Evolutionary conservation across 2,113 vertebrate species (phyloP), one percentile per base, ranked within the genome.

Genomic region (Marcusenius ussheri): DNA sequence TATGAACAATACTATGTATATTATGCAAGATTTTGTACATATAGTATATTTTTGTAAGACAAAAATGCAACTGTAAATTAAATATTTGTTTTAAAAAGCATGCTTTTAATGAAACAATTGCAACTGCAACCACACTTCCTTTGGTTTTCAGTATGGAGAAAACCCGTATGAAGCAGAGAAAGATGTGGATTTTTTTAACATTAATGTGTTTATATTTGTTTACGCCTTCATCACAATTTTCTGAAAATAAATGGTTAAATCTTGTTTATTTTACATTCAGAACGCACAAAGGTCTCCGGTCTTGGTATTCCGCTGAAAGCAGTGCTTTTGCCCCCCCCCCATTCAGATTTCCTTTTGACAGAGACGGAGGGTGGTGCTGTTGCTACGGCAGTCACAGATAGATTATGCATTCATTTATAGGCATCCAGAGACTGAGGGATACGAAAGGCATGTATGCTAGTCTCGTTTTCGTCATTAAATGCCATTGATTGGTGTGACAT

Each of bases 11-110:
- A 91, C 89, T 91, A 88, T 91, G 91, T 92, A 91, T 92, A 91
- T 92, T 95, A 95, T 95, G 94, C 95, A 94, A 95, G 89, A 93
- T 95, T 96, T 96, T 96, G 92, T 96, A 96, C 91, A 95, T 95
- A 91, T 93, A 95, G 93, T 95, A 96, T 96, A 96, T 96, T 95
- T 96, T 96, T 95, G 94, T 95, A 95, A 93, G 66, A 91, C 92
- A 87, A 83, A 90, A 51, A 62, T 45, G 51, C 9, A 80, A 83
- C n/a, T 95, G 94, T 95, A 94, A 94, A 62, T 94, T 85, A 50
- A 93, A 90, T 95, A 94, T 95, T 95, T 92, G 90, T 90, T 94
- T 95, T 94, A 90, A 92, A 91, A 91, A 93, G 95, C 95, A 95
- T 95, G 95, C 70, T 88, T 95, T 91, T 94, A 92, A 93, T 95